Base-by-base conservation (phyloP, 2,113 vertebrate genomes). In the Pseudorhombus dupliciocellatus region DNA sequence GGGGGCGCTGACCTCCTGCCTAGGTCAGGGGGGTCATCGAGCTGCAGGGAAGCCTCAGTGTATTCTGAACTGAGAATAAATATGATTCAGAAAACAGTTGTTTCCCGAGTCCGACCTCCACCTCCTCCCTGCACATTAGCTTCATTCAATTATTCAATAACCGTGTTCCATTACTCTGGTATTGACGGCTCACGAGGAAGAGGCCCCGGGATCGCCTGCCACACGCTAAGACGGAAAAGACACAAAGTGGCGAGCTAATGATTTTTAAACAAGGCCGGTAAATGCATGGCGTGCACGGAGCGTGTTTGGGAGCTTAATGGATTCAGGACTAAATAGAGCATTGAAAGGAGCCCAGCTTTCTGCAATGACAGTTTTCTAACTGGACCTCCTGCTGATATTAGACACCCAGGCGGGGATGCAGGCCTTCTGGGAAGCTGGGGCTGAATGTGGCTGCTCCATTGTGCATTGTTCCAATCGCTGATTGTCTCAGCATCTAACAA, bases 81-180 rank as follows among this genome's bases (percentile, higher is more conserved):
- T 52, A 68, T 55, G 30, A 69, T 48, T 50, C 14, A 8, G 53
- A 55, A 70, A 63, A 64, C 3, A 50, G 24, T 76, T 67, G 16
- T 52, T 83, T 78, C 57, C 57, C 3, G 9, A 60, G 20, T 51
- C 55, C 73, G 34, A 40, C 20, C 26, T 72, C 62, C 69, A 10
- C 34, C 34, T 37, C 34, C 34, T 37, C 82, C 65, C 70, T 64
- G 59, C 86, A 64, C 87, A 90, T 90, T 87, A 90, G 84, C 80
- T 84, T 82, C 66, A 89, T 88, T 92, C 71, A 90, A 87, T 92
- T 90, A 91, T 91, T 91, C 85, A 90, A 76, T 80, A 86, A 86
- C 48, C 84, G 5, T 70, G 16, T 75, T 80, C 84, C 87, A 87
- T 89, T 80, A 85, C 80, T 86, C 84, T 79, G 11, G 24, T 77